A percentile compares a stretch with the other conserved stretches of the same genome.
These are phyloP conservation scores for Falco novaeseelandiae DNA, from an alignment of 2,797 vertebrate genomes.

Conservation along the genomic window DNA sequence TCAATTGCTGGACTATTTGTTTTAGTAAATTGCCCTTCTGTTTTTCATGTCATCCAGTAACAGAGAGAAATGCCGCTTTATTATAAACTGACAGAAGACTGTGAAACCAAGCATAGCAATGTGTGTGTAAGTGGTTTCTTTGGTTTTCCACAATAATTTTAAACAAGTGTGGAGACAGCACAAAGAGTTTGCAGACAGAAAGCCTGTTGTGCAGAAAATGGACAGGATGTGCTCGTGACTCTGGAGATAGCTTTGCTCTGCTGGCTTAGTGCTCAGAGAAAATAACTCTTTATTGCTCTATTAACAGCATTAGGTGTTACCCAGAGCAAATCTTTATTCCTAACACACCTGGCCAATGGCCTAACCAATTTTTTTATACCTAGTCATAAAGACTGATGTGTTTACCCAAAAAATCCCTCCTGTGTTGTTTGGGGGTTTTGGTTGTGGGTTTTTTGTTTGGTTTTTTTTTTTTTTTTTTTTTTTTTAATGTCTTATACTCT, in stretches of 20 bases:
- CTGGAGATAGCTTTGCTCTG: neutral
- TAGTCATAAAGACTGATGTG: neutral
- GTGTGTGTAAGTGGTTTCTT: neutral
- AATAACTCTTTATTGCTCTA: neutral
- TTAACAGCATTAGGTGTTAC: neutral
- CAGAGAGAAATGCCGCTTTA: neutral
- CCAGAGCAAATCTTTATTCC: neutral
- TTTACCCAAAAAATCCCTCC: neutral
- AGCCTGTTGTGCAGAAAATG: neutral
- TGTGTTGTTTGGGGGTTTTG: neutral
- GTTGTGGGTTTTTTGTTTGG: neutral
- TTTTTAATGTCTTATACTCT: neutral
- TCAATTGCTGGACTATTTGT: constrained; percentile 12
- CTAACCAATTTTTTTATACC: neutral
- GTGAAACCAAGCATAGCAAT: neutral
- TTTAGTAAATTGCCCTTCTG: constrained; percentile 24
- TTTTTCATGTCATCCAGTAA: neutral
- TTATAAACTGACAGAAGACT: neutral
- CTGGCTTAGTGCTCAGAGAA: neutral
- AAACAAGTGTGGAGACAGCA: neutral
- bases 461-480: rapidly evolving
- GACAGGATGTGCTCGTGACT: neutral
- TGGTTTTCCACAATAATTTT: neutral
- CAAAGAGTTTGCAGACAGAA: neutral
- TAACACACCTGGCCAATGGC: neutral